Base-by-base conservation (phyloP, 2,888 invertebrate genomes). In the Atethmia centrago region DNA sequence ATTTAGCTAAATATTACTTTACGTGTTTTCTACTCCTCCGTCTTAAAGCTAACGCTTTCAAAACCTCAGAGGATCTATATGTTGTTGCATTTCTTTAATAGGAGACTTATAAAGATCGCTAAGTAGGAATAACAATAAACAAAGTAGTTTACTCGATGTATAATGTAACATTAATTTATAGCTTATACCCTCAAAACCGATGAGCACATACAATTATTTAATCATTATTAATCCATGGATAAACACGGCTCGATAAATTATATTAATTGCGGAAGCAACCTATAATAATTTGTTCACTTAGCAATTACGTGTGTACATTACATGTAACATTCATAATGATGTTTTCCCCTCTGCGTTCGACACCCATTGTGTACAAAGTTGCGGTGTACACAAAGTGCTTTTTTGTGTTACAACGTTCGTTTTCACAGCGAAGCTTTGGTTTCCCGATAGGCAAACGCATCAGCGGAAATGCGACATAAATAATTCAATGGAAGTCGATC, bases 401-500 rank as follows among this genome's bases (percentile, higher is more conserved):
- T 92, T 92, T 91, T 93, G 88, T 92, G 91, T 92, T 88, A 81
- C 87, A 80, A 83, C 70, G 86, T 89, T 76, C 85, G 88, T 88
- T 89, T 88, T 88, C 88, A 81, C 82, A 72, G 82, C 71, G 83
- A 89, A 84, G 85, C 89, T 92, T 92, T 90, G 88, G 88, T 88
- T 91, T 90, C 87, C 87, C 88, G 84, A 91, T 91, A 91, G 88
- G 85, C 84, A 86, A 93, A 92, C 89, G 92, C 90, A 92, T 92
- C 92, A 90, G 88, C 88, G 90, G 89, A 90, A 90, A 92, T 91
- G 87, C 82, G 86, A 90, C 69, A 92, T 93, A 90, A 92, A 93
- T 93, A 91, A 93, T 93, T 93, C 91, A 93, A 87, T 78, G 82
- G 68, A 83, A 82, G 69, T 79, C 85, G 83, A 88, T 90, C 88